These are phyloP conservation scores for Rhabditophanes sp. DNA, from an alignment of 2,888 invertebrate species.

Conservation along the genomic window DNA sequence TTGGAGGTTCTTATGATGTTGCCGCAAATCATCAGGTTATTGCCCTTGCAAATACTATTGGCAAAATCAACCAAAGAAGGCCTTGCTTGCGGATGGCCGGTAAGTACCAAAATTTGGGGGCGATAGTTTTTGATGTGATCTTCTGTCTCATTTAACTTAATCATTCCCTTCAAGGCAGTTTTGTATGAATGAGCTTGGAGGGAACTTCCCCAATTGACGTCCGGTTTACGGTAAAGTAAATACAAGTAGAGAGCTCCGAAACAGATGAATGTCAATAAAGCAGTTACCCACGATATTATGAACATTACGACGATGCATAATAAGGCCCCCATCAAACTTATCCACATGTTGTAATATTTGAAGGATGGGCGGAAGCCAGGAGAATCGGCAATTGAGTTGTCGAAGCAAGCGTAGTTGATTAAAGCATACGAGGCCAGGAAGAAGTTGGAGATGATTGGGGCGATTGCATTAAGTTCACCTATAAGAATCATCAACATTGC, in stretches of 20 bases:
- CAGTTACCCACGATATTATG: too few species aligned
- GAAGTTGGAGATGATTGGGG: slow-evolving; percentile 7
- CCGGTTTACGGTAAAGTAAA: too few species aligned
- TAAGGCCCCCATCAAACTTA: too few species aligned
- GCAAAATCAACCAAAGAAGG: slow-evolving; percentile 81
- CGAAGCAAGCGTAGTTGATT: slow-evolving; percentile 6
- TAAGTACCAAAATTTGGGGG: slow-evolving; percentile 73
- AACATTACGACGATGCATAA: too few species aligned
- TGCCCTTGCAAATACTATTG: slow-evolving; percentile 70
- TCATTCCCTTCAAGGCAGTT: slow-evolving; percentile 68
- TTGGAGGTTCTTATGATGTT: too few species aligned
- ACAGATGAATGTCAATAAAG: too few species aligned
- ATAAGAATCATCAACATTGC: slow-evolving; percentile 5
- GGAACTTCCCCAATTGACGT: slow-evolving; percentile 93
- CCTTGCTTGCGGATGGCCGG: slow-evolving; percentile 65
- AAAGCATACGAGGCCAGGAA: slow-evolving; percentile 7
- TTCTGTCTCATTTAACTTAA: slow-evolving; percentile 69
- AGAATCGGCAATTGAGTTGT: too few species aligned
- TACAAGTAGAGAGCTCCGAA: too few species aligned
- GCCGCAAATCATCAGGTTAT: too few species aligned
- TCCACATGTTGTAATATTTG: too few species aligned
- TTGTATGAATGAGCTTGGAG: slow-evolving; percentile 91
- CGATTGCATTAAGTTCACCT: slow-evolving; percentile 6
- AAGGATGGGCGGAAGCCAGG: too few species aligned
- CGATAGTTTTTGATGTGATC: slow-evolving; percentile 93